Conservation (phyloP, 1,140 invertebrate species). For the Pemphigus obesinymphae region DNA sequence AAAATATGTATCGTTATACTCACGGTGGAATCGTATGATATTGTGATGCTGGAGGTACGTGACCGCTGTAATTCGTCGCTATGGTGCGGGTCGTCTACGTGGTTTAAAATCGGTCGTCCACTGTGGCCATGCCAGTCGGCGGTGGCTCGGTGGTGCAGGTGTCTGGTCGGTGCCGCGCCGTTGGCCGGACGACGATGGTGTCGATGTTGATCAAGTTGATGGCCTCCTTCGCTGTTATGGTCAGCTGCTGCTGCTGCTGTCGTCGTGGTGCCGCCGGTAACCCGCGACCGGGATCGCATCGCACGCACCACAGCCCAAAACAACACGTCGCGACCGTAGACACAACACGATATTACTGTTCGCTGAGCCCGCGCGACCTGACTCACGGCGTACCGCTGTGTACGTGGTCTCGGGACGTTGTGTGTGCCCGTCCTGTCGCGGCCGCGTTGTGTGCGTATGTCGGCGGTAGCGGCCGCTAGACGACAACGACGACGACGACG, state of each 20-base stretch:
- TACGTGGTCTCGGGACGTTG: too few relatives aligned
- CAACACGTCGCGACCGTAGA: background rate
- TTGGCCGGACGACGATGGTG: background rate
- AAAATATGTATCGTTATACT: too few relatives aligned
- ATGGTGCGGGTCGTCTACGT: background rate
- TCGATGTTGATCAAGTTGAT: background rate
- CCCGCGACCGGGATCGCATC: slow-evolving; percentile 37
- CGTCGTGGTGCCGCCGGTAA: slow-evolving; percentile 4
- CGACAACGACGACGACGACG: too few relatives aligned
- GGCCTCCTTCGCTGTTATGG: background rate
- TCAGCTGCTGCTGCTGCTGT: background rate
- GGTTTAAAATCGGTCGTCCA: background rate
- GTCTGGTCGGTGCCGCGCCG: background rate
- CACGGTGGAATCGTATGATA: too few relatives aligned
- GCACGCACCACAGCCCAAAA: background rate
- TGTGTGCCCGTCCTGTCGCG: too few relatives aligned
- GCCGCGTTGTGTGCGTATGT: too few relatives aligned
- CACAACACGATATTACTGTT: background rate
- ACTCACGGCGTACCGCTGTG: slow-evolving; percentile 8
- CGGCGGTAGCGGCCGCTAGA: too few relatives aligned
- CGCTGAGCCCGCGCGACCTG: slow-evolving; percentile 1
- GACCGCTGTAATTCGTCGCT: too few relatives aligned
- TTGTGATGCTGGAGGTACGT: too few relatives aligned
- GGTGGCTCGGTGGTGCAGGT: background rate
- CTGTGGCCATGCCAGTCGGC: background rate